phyloP scores from a whole-genome alignment of 2,888 invertebrate genomes.

The Polydrusus tereticollis region DNA sequence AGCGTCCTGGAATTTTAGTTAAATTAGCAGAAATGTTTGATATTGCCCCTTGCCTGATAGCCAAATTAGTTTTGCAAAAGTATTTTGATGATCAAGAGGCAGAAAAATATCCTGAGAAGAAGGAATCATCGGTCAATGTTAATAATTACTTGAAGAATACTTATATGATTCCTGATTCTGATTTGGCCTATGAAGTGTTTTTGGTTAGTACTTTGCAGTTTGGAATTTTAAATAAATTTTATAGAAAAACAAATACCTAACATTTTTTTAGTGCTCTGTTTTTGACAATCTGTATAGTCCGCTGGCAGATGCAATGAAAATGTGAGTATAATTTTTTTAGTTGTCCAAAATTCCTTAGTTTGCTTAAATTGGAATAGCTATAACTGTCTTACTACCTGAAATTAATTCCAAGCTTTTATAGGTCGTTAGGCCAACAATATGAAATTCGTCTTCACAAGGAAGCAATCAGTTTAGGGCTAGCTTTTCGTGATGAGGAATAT shows the following conservation, averaged over 20 bases:
- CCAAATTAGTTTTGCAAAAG: conserved; percentile 72
- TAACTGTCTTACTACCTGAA: no score
- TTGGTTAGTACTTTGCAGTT: conserved; percentile 74
- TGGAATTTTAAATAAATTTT: conserved; percentile 58
- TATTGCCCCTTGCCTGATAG: conserved; percentile 73
- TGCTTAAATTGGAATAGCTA: no score
- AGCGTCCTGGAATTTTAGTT: conserved; percentile 73
- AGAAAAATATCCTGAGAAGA: conserved; percentile 29
- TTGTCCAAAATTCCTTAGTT: no score
- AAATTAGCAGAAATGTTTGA: conserved; percentile 70
- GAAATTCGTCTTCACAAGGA: conserved; percentile 80
- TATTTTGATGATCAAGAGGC: conserved; percentile 63
- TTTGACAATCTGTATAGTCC: conserved; percentile 90
- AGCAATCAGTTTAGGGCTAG: conserved; percentile 72
- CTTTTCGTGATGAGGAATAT: conserved; percentile 82
- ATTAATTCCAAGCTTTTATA: no score
- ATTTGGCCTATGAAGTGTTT: conserved; percentile 81
- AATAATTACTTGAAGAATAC: conserved; percentile 77
- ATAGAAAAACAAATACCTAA: conserved; percentile 53
- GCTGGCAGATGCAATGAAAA: conserved; percentile 82
- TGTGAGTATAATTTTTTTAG: conserved; percentile 75
- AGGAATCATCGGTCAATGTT: conserved; percentile 59
- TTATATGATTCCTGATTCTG: conserved; percentile 77
- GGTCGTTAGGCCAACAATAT: conserved; percentile 87
- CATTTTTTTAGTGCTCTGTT: conserved; percentile 76